phyloP scores from a whole-genome alignment of 35 echinoderm and acorn worm species.

The Patiria miniata region DNA sequence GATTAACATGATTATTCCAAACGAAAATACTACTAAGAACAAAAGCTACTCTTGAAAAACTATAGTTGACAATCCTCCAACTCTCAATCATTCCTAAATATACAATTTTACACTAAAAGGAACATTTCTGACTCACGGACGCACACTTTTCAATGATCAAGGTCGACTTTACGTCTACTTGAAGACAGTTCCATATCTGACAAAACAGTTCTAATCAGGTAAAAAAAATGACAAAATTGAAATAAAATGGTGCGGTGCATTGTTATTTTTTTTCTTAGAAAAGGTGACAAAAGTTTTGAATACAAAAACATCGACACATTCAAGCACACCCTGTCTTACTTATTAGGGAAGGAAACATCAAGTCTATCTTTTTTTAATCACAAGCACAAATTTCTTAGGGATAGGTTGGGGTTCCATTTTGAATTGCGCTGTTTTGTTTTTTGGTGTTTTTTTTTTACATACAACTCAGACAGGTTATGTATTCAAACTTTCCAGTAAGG shows the following conservation, averaged over 20 bases:
- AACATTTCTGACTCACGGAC: background rate
- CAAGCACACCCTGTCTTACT: slow-evolving; percentile 10
- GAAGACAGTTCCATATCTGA: background rate
- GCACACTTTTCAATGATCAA: background rate
- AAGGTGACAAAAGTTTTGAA: background rate
- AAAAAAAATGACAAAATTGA: background rate
- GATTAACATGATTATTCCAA: background rate
- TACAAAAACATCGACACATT: slow-evolving; percentile 20
- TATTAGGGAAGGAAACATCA: background rate
- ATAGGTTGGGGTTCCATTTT: background rate
- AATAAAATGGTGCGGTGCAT: background rate
- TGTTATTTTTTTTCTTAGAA: background rate
- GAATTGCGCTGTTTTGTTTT: background rate
- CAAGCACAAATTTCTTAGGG: background rate
- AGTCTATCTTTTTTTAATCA: background rate
- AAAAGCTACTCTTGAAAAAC: background rate
- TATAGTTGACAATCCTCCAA: background rate
- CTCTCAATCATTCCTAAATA: background rate
- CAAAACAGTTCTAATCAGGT: background rate
- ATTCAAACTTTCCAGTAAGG: background rate
- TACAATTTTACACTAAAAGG: background rate
- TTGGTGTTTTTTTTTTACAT: background rate
- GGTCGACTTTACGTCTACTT: background rate
- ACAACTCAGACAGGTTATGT: background rate
- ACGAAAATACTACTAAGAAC: background rate